A percentile compares a stretch with the other conserved stretches of the same genome.
These are phyloP conservation scores for Amblyteles armatorius DNA, from an alignment of 2,888 invertebrate species.

Conservation along the genomic window DNA sequence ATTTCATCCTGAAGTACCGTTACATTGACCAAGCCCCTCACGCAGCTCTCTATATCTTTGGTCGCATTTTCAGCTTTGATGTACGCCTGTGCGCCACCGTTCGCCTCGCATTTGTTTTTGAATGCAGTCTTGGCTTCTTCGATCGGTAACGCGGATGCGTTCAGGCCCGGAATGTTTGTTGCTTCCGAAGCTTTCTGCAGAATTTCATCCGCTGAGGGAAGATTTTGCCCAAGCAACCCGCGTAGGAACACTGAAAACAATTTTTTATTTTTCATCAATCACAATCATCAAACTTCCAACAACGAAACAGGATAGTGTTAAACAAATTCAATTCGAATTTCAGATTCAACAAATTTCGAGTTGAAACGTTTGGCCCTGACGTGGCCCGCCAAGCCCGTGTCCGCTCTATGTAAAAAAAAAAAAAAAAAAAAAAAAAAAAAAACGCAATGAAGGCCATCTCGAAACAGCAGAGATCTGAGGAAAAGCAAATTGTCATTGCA, in stretches of 20 bases:
- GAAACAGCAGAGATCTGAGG: too few relatives aligned
- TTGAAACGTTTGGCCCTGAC: neutral
- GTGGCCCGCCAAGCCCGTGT: too few relatives aligned
- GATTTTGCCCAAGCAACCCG: constrained; percentile 48
- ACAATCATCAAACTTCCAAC: neutral
- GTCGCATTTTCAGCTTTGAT: constrained; percentile 85
- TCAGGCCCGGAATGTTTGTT: constrained; percentile 73
- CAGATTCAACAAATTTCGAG: neutral
- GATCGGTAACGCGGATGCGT: constrained; percentile 75
- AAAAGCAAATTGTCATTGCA: too few relatives aligned
- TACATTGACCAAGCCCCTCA: constrained; percentile 87
- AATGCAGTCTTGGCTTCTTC: constrained; percentile 86
- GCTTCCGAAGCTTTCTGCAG: constrained; percentile 67
- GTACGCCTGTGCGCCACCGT: constrained; percentile 87
- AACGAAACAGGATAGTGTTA: neutral
- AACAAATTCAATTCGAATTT: neutral
- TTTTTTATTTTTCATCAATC: neutral
- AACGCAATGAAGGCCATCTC: too few relatives aligned
- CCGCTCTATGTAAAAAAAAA: too few relatives aligned
- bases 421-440: too few relatives aligned
- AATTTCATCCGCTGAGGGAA: constrained; percentile 69
- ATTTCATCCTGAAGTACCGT: constrained; percentile 88
- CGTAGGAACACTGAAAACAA: constrained; percentile 57
- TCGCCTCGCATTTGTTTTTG: constrained; percentile 89
- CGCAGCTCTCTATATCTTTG: constrained; percentile 85